A percentile compares a stretch with the other conserved stretches of the same genome.
Conservation (phyloP, 1,140 invertebrate genomes). For the Spodoptera litura region DNA sequence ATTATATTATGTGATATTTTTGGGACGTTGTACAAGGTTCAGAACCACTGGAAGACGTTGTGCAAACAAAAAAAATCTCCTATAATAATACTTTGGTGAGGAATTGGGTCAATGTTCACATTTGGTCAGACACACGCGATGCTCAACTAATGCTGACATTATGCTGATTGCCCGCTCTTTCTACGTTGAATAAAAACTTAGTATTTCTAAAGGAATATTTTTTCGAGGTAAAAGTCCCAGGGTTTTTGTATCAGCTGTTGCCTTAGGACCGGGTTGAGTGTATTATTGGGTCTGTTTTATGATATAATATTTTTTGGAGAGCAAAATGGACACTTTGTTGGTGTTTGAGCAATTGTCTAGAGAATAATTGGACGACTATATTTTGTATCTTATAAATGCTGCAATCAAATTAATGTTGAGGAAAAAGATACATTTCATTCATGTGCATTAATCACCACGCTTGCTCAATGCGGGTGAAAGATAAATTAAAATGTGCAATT, state of each 20-base stretch:
- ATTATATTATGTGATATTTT: too few species aligned
- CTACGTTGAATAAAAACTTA: constrained; percentile 41
- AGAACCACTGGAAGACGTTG: constrained; percentile 13
- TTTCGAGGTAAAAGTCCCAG: neutral
- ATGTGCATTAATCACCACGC: too few species aligned
- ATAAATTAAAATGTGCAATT: too few species aligned
- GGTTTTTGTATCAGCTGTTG: constrained; percentile 30
- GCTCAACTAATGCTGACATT: constrained; percentile 32
- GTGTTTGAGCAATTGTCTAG: too few species aligned
- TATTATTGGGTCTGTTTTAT: constrained; percentile 20
- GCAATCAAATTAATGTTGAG: too few species aligned
- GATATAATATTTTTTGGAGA: too few species aligned
- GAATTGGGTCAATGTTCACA: constrained; percentile 38
- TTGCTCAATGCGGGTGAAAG: too few species aligned
- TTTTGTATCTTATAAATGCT: too few species aligned
- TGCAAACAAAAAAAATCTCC: constrained; percentile 22
- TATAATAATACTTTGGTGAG: constrained; percentile 27
- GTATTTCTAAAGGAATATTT: constrained; percentile 18
- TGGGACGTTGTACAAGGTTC: neutral
- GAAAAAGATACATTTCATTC: too few species aligned
- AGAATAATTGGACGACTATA: too few species aligned
- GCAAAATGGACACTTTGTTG: too few species aligned
- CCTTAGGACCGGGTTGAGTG: constrained; percentile 7
- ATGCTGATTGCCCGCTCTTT: constrained; percentile 32
- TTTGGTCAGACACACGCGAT: constrained; percentile 41